These are phyloP conservation scores for Punctoribates punctum DNA, from an alignment of 2,888 invertebrate species.

Conservation along the genomic window DNA sequence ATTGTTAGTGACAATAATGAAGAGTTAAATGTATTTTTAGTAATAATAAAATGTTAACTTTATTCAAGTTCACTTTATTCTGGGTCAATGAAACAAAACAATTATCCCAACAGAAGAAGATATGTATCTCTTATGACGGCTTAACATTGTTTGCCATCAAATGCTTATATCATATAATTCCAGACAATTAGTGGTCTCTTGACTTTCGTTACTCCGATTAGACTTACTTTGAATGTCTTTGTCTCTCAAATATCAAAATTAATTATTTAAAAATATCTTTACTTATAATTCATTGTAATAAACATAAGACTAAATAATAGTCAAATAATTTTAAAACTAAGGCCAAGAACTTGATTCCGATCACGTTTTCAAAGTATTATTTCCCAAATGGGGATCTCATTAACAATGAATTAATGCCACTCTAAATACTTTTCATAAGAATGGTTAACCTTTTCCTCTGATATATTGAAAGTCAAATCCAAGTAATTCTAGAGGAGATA, in stretches of 20 bases:
- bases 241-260: background rate
- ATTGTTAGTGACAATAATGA: slow-evolving; percentile 16
- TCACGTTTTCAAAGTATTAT: background rate
- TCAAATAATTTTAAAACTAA: background rate
- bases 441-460: too few relatives aligned
- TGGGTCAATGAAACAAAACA: slow-evolving; percentile 31
- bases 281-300: background rate
- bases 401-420: background rate
- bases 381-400: background rate
- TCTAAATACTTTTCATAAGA: background rate
- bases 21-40: slow-evolving; percentile 20
- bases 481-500: too few relatives aligned
- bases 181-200: background rate
- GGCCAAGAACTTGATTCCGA: background rate
- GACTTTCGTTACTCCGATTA: background rate
- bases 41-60: background rate
- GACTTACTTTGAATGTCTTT: background rate
- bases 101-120: background rate
- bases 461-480: too few relatives aligned
- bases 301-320: background rate
- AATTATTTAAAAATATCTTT: too few relatives aligned
- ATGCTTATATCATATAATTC: background rate
- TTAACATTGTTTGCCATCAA: background rate
- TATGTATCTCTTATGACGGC: background rate
- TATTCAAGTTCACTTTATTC: slow-evolving; percentile 29